Base-by-base conservation (phyloP, 2,888 invertebrate genomes). In the Amphipyra tragopoginis region DNA sequence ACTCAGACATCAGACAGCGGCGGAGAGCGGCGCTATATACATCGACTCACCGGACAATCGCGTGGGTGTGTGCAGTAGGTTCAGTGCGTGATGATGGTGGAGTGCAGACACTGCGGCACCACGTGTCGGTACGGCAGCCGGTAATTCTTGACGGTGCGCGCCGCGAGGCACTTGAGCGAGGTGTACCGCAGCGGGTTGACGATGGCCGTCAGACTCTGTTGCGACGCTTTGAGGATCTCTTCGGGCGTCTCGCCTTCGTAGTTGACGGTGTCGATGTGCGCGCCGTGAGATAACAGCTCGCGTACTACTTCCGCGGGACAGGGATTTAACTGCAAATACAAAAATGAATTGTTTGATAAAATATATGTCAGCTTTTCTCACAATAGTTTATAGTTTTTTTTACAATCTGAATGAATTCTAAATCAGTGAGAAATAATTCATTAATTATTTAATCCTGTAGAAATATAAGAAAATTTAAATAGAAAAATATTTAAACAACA, bases 231-330 rank as follows among this genome's bases (percentile, higher is more conserved):
- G 57, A 97, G 92, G 71, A 98, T 91, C 71, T 96, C 95, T 75
- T 96, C 96, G 79, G 98, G 97, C 0, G 98, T 97, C 69, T 97
- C 96, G 36, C 97, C 97, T 73, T 96, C 95, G 87, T 96, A 95
- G 95, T 98, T 97, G 79, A 97, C 96, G 47, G 97, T 96, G 93
- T 98, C 98, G 66, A 98, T 94, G 92, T 98, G 98, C 0, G 98
- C 98, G 61, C 98, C 99, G 84, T 96, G 96, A 5, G 96, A 93
- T 0, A 99, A 95, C 6, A 99, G 93, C 8, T 96, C 96, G 76
- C 96, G 95, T 0, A 98, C 96, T 43, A 98, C 95, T 44, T 96
- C 96, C 2, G 96, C 93, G 0, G 97, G 96, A 81, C 97, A 97
- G 0, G 97, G 97, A 81, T 91, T 93, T 2, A 94, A 77, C 95